Evolutionary conservation across 2,888 invertebrate species (phyloP).

Genomic region (Phaonia tiefii): DNA sequence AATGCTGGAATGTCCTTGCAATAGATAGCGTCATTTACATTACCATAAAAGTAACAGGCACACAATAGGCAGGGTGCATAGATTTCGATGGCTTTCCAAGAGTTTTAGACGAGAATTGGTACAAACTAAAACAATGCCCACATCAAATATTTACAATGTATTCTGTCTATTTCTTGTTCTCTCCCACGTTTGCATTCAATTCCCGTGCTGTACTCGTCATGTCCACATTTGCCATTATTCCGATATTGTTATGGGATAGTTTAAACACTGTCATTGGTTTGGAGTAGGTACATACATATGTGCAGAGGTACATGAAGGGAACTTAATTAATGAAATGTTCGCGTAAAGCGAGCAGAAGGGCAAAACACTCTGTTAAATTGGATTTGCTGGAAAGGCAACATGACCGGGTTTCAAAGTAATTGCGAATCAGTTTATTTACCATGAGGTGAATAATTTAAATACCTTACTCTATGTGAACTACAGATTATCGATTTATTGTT

Average conservation of each 20-base stretch:
- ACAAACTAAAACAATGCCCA: background rate
- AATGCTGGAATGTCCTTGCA: no score
- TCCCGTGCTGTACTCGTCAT: background rate
- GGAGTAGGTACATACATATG: no score
- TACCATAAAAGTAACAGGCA: constrained; percentile 1
- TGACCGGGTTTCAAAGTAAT: no score
- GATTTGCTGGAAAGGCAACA: background rate
- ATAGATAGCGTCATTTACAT: no score
- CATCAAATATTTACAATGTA: background rate
- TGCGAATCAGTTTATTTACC: no score
- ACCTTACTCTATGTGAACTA: no score
- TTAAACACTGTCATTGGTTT: background rate
- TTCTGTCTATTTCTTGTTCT: background rate
- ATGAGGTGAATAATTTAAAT: no score
- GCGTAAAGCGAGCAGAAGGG: background rate
- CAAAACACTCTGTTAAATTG: constrained; percentile 1
- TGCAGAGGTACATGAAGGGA: background rate
- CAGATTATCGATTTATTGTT: no score
- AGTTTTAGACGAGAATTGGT: background rate
- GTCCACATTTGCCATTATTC: background rate
- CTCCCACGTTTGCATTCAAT: background rate
- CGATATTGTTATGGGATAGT: background rate
- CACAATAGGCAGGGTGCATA: background rate
- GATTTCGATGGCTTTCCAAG: background rate
- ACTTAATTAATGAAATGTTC: constrained; percentile 12